Percentiles rank a stretch among this genome's conserved stretches.
Conservation (phyloP, 2,113 vertebrate species). For the Onychostoma macrolepis region DNA sequence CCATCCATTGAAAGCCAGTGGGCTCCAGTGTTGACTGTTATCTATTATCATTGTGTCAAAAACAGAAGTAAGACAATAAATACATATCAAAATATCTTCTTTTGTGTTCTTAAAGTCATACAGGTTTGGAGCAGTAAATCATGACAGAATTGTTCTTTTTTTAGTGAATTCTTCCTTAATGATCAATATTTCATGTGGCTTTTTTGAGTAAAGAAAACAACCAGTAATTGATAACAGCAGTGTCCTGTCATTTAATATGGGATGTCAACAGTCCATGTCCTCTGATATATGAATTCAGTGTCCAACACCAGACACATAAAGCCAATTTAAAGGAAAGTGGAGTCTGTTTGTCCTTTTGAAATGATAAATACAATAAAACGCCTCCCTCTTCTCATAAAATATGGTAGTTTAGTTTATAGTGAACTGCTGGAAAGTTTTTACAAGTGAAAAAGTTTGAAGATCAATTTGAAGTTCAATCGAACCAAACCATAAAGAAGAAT, state of each 20-base stretch:
- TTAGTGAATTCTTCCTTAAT: background rate
- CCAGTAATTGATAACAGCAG: background rate
- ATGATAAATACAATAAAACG: constrained; percentile 5
- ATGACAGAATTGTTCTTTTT: background rate
- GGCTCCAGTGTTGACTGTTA: background rate
- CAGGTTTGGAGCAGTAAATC: background rate
- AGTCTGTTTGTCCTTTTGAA: background rate
- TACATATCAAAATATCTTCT: no score
- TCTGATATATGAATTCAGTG: background rate
- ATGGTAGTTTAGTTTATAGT: background rate
- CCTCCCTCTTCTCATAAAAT: background rate
- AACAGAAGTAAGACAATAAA: no score
- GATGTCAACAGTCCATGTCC: background rate
- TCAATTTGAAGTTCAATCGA: constrained; percentile 6
- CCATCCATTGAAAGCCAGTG: background rate
- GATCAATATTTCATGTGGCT: background rate
- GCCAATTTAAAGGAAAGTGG: background rate
- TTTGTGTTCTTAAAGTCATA: background rate
- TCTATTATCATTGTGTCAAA: no score
- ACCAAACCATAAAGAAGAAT: background rate
- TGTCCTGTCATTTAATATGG: background rate
- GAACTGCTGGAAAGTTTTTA: background rate
- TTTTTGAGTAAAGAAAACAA: background rate
- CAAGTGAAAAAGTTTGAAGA: background rate
- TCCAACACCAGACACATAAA: background rate